A percentile compares a stretch with the other conserved stretches of the same genome.
These are phyloP conservation scores for Chaetoderma sp. DNA, from an alignment of 2,888 invertebrate genomes.

Conservation along the genomic window DNA sequence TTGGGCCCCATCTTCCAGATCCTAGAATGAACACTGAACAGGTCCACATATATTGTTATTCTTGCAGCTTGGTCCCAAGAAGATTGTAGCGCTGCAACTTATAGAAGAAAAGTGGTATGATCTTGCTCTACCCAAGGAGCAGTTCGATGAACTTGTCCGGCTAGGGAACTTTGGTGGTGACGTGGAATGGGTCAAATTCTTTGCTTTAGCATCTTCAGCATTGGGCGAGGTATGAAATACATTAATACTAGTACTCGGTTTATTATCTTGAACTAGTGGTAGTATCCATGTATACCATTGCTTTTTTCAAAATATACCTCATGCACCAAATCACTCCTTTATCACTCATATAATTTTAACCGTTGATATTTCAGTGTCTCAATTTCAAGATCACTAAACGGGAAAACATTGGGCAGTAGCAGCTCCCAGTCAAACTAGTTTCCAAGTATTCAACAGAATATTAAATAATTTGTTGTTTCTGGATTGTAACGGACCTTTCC, in stretches of 20 bases:
- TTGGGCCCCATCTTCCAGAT: too few relatives aligned
- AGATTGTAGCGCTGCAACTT: conserved; percentile 52
- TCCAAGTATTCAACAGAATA: too few relatives aligned
- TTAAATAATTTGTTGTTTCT: too few relatives aligned
- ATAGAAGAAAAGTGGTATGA: conserved; percentile 69
- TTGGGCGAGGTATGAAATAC: conserved; percentile 63
- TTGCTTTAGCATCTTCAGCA: conserved; percentile 76
- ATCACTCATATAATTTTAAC: too few relatives aligned
- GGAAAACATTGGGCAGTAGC: too few relatives aligned
- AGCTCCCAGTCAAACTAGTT: too few relatives aligned
- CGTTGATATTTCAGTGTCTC: too few relatives aligned
- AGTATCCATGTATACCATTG: not conserved
- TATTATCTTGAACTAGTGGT: not conserved
- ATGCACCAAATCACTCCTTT: too few relatives aligned
- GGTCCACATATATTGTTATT: too few relatives aligned
- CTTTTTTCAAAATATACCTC: not conserved
- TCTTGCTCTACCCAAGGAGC: conserved; percentile 72
- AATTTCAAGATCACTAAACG: too few relatives aligned
- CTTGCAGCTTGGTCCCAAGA: conserved; percentile 66
- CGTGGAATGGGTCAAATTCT: conserved; percentile 80
- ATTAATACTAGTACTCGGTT: not conserved
- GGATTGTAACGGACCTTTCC: too few relatives aligned
- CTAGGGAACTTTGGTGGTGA: conserved; percentile 78
- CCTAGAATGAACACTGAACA: too few relatives aligned
- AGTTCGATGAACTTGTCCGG: conserved; percentile 78